Evolutionary conservation across 2,113 vertebrate species (phyloP), one percentile per base, ranked within the genome.

Genomic region (Trogon surrucura): DNA sequence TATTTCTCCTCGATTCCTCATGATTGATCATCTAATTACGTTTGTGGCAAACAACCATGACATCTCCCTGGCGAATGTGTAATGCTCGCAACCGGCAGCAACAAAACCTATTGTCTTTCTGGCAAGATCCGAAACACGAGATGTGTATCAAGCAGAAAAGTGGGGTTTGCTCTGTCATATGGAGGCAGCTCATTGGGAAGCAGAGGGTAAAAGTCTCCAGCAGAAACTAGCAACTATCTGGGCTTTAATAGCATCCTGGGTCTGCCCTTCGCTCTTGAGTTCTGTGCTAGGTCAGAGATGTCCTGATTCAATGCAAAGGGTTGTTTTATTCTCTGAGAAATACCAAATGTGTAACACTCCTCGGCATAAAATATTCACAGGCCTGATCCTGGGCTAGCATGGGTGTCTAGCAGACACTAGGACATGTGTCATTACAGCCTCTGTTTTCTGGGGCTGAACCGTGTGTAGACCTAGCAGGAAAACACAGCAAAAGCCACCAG

Each of bases 1-100:
- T 14, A 5, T 81, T 91, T 64, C 75, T 91, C 73, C 79, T 54
- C 51, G 45, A 89, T 67, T 94, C 45, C 87, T 79, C n/a, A 1
- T 36, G 73, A 78, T 9, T 62, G 93, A 96, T 95, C 53, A 19
- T 58, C 72, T 61, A 60, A 92, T 95, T 87, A 87, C 8, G 8
- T 29, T 10, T 56, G 50, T n/a, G 60, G 74, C 80, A 80, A 86
- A 66, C 64, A 23, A 84, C 93, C 70, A 18, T 2, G 6, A 38
- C 56, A 64, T 67, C 75, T 93, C 70, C 83, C 85, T 34, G 71
- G 61, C 34, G 85, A 67, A 44, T 1, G 41, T n/a, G 78, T 58
- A 26, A 16, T 21, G 56, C 10, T 36, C 32, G 16, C 41, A 18
- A 3, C 54, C 36, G 78, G 51, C 34, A 80, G 79, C 80, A 64